These are phyloP conservation scores for Pedicia rivosa DNA, from an alignment of 2,888 invertebrate genomes.

Conservation along the genomic window DNA sequence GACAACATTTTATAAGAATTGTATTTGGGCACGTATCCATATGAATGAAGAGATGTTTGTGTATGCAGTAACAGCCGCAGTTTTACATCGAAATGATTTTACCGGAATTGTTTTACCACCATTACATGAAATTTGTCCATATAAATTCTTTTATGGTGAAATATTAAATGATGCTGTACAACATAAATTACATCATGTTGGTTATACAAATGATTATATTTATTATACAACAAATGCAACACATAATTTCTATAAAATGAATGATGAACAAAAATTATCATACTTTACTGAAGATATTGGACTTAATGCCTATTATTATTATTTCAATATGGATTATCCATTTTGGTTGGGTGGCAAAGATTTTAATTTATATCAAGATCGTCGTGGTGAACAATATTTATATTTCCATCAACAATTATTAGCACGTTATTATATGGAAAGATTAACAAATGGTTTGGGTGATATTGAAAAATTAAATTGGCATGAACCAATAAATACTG, in stretches of 20 bases:
- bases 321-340: slow-evolving; percentile 42
- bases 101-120: slow-evolving; percentile 50
- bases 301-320: slow-evolving; percentile 48
- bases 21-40: slow-evolving; percentile 45
- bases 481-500: slow-evolving; percentile 36
- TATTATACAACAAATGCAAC: background rate
- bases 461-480: slow-evolving; percentile 43
- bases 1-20: slow-evolving; percentile 38
- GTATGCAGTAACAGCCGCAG: slow-evolving; percentile 48
- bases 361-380: slow-evolving; percentile 36
- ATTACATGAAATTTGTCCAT: slow-evolving; percentile 61
- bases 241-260: slow-evolving; percentile 20
- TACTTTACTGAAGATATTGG: slow-evolving; percentile 62
- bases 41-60: slow-evolving; percentile 61
- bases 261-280: slow-evolving; percentile 38
- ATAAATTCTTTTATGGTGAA: slow-evolving; percentile 56
- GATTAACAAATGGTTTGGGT: slow-evolving; percentile 51
- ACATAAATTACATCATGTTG: slow-evolving; percentile 34
- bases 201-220: background rate
- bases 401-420: slow-evolving; percentile 49
- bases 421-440: slow-evolving; percentile 60
- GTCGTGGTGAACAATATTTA: slow-evolving; percentile 47
- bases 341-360: slow-evolving; percentile 42
- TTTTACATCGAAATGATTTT: slow-evolving; percentile 50
- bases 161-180: slow-evolving; percentile 50